Evolutionary conservation across 2,113 vertebrate species (phyloP).

Genomic region (Tympanuchus pallidicinctus): DNA sequence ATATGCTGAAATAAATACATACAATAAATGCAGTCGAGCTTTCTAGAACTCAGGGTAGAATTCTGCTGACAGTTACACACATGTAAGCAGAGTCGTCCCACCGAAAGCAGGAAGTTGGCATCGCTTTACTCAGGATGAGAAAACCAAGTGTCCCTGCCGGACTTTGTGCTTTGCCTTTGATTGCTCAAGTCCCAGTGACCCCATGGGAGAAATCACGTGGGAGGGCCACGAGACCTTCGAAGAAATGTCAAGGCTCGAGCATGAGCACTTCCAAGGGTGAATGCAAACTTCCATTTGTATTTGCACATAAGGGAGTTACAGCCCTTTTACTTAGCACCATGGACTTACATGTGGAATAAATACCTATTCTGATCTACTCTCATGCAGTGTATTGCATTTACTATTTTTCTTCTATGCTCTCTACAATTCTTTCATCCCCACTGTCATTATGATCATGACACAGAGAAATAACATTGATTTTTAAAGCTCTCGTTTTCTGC

Average conservation of each 20-base stretch:
- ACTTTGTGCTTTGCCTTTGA: neutral
- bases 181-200: fast-evolving
- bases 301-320: neutral
- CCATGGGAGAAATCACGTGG: neutral
- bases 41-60: neutral
- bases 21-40: neutral
- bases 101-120: neutral
- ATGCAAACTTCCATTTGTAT: neutral
- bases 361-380: neutral
- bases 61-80: neutral
- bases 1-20: neutral
- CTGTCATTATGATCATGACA: neutral
- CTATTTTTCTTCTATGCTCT: neutral
- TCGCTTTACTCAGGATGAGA: neutral
- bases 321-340: neutral
- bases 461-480: neutral
- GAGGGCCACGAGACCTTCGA: neutral
- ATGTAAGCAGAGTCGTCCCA: neutral
- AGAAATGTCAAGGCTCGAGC: neutral
- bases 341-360: neutral
- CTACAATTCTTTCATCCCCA: neutral
- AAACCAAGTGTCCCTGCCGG: neutral
- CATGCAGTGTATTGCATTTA: neutral
- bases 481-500: slow-evolving; percentile 7
- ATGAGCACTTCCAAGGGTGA: neutral